Percentiles rank a stretch among this genome's conserved stretches.
Evolutionary conservation across 2,797 vertebrate species (phyloP).

Genomic region (Nannoperca obscura): DNA sequence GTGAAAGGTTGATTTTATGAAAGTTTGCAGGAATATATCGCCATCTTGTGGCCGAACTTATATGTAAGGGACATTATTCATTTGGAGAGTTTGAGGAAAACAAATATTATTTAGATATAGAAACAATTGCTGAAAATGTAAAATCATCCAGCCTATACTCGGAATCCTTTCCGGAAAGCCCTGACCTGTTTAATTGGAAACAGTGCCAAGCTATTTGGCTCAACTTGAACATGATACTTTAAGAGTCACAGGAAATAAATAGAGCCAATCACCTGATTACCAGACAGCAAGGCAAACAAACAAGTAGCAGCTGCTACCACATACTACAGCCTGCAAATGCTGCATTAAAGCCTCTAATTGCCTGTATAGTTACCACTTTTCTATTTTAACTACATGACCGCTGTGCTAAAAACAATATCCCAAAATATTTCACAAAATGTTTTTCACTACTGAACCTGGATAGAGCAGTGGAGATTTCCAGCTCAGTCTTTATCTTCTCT

Average conservation of each 20-base stretch:
- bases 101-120: neutral
- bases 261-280: constrained; percentile 61
- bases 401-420: neutral
- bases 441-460: constrained; percentile 73
- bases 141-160: neutral
- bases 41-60: constrained; percentile 70
- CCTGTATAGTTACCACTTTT: neutral
- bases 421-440: neutral
- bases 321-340: neutral
- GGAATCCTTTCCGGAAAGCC: constrained; percentile 1
- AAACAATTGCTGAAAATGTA: neutral
- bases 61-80: neutral
- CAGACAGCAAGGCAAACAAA: constrained; percentile 31
- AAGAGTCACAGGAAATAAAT: constrained; percentile 70
- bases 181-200: constrained; percentile 7
- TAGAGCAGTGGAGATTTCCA: constrained; percentile 74
- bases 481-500: constrained; percentile 76
- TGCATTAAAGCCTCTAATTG: neutral
- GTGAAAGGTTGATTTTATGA: neutral
- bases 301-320: constrained; percentile 18
- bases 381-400: neutral
- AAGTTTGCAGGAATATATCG: constrained; percentile 23
- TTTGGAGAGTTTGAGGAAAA: neutral
- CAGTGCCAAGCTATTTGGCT: constrained; percentile 17
- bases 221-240: constrained; percentile 55